Base-by-base conservation (phyloP, 2,113 vertebrate genomes). In the Archocentrus centrarchus region DNA sequence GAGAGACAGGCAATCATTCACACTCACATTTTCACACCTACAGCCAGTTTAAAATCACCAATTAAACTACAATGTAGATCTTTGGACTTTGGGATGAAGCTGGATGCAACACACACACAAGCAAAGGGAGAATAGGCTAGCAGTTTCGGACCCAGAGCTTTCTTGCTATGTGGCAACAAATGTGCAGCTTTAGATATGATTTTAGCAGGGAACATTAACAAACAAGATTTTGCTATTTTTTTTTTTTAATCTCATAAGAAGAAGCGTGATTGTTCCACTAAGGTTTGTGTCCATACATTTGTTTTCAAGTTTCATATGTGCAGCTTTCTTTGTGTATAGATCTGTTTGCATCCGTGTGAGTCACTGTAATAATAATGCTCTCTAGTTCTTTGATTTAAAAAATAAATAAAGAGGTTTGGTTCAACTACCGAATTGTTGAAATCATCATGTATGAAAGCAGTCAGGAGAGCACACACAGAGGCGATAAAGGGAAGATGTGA, bases 381-480 rank as follows among this genome's bases (percentile, higher is more conserved):
- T 17, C 11, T 44, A n/a, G 30, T 58, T 79, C 5, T 27, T 47
- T 61, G 66, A 32, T 55, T 27, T 11, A 11, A 47, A 70, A 70
- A 24, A 57, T 27, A 27, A 15, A 18, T 15, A 59, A 61, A 27
- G 3, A 57, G 22, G 37, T 35, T 35, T 39, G 44, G 24, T 70
- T 37, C n/a, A 82, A 62, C 53, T 32, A 50, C 5, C 58, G 47
- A 77, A 80, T 78, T 10, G 22, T 59, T 30, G 80, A 39, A 80
- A 27, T 61, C 55, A 79, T 70, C 2, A 14, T 35, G 58, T 59
- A 53, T 64, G 24, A 14, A 62, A 63, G 7, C 41, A 27, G 61
- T 27, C 37, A 37, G 59, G 30, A 50, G 59, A 70, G 39, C 53
- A 70, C 11, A 61, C 27, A 61, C 18, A 75, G 2, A 37, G 41